phyloP scores from a whole-genome alignment of 2,888 invertebrate genomes.

The Hedya salicella region DNA sequence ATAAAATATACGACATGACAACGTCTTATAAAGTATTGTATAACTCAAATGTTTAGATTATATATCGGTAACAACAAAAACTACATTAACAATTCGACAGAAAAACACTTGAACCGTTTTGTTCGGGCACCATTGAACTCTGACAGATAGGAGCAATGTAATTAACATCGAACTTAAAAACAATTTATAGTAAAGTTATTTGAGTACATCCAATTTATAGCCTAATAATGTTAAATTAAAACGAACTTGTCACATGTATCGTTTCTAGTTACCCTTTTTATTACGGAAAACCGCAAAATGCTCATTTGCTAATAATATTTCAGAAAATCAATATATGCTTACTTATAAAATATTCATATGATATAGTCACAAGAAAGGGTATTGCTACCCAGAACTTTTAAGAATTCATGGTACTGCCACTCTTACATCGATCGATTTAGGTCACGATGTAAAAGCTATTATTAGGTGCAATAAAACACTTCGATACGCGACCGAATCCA shows the following conservation, averaged over 20 bases:
- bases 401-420: background rate
- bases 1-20: too few species aligned
- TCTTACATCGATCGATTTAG: conserved; percentile 4
- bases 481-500: background rate
- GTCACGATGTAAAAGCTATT: conserved; percentile 2
- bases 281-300: background rate
- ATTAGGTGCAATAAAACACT: background rate
- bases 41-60: too few species aligned
- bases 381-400: background rate
- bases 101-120: too few species aligned
- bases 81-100: too few species aligned
- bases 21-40: too few species aligned
- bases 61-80: too few species aligned
- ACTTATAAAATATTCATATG: background rate
- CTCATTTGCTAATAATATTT: background rate
- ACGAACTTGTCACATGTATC: background rate
- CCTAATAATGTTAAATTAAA: background rate
- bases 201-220: too few species aligned
- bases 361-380: background rate
- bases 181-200: too few species aligned
- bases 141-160: too few species aligned
- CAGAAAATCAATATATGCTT: background rate
- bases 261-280: background rate
- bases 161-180: too few species aligned
- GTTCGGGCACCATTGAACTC: too few species aligned